A percentile compares a stretch with the other conserved stretches of the same genome.
Evolutionary conservation across 2,113 vertebrate genomes (phyloP).

Genomic region (Balaeniceps rex): DNA sequence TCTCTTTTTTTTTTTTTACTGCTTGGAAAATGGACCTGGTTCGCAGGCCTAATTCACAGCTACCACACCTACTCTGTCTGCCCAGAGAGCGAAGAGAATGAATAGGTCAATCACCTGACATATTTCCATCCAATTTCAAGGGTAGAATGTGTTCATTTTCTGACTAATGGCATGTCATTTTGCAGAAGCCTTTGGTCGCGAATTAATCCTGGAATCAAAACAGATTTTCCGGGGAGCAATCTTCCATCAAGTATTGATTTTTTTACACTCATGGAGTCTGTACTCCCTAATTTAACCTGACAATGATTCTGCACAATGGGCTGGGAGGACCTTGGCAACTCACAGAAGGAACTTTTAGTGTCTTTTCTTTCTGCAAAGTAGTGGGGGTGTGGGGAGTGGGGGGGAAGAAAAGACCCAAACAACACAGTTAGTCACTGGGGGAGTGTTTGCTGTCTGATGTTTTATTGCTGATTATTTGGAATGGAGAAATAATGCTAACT

Average conservation of each 20-base stretch:
- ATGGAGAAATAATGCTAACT: conserved; percentile 67
- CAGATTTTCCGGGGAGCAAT: conserved; percentile 99
- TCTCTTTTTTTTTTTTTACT: conserved; percentile 39
- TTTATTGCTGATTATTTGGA: conserved; percentile 86
- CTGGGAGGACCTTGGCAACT: conserved; percentile 97
- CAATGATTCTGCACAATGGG: conserved; percentile 98
- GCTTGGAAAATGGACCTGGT: conserved; percentile 85
- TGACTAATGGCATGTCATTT: conserved; percentile 99
- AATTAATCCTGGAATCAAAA: conserved; percentile 99
- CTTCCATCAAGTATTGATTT: conserved; percentile 99
- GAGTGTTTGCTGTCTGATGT: conserved; percentile 65
- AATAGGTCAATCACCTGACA: conserved; percentile 97
- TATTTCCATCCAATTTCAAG: conserved; percentile 99
- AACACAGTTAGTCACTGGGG: conserved; percentile 46
- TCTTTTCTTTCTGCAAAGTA: conserved; percentile 83
- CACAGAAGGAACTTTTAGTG: conserved; percentile 89
- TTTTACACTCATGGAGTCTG: conserved; percentile 99
- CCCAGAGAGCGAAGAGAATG: conserved; percentile 88
- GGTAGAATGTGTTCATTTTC: conserved; percentile 99
- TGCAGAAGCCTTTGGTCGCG: conserved; percentile 94
- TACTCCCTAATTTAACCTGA: conserved; percentile 99
- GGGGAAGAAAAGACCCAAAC: conserved; percentile 70
- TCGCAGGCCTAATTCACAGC: conserved; percentile 78
- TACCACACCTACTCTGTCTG: conserved; percentile 85
- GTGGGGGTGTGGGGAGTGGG: conserved; percentile 51